phyloP scores from a whole-genome alignment of 2,113 vertebrate genomes.

The Heterochromis multidens region DNA sequence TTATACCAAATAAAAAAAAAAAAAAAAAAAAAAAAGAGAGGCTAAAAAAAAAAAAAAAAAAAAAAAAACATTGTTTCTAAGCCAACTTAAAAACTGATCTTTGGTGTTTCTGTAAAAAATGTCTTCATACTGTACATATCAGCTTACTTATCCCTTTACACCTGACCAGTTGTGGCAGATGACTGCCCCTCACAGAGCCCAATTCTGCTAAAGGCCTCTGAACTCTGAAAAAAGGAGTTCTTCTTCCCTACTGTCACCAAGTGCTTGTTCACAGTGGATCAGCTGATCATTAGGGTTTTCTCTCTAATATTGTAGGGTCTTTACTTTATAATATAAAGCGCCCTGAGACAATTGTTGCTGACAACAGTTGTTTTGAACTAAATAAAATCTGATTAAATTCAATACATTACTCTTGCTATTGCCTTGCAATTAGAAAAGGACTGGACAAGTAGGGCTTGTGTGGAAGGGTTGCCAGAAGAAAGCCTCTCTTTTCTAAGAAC shows the following conservation, averaged over 20 bases:
- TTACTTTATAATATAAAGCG: too few species aligned
- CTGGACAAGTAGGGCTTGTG: not conserved
- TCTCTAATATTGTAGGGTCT: not conserved
- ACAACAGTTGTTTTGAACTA: too few species aligned
- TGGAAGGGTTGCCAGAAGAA: not conserved
- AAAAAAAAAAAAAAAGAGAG: too few species aligned
- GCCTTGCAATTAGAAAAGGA: not conserved
- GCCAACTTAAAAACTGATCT: not conserved
- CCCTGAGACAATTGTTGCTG: too few species aligned
- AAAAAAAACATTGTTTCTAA: not conserved
- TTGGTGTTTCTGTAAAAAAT: not conserved
- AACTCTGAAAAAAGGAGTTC: not conserved
- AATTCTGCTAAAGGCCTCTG: not conserved
- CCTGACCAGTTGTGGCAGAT: not conserved
- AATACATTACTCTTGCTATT: not conserved
- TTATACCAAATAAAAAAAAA: too few species aligned
- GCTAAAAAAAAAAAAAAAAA: too few species aligned
- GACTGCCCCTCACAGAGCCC: not conserved
- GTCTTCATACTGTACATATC: not conserved
- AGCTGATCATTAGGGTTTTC: not conserved
- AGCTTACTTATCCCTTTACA: not conserved
- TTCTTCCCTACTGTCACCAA: not conserved
- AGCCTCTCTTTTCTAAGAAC: not conserved
- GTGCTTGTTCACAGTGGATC: not conserved
- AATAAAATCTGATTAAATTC: not conserved